Conservation (phyloP, 2,113 vertebrate species). For the Cheilinus undulatus region DNA sequence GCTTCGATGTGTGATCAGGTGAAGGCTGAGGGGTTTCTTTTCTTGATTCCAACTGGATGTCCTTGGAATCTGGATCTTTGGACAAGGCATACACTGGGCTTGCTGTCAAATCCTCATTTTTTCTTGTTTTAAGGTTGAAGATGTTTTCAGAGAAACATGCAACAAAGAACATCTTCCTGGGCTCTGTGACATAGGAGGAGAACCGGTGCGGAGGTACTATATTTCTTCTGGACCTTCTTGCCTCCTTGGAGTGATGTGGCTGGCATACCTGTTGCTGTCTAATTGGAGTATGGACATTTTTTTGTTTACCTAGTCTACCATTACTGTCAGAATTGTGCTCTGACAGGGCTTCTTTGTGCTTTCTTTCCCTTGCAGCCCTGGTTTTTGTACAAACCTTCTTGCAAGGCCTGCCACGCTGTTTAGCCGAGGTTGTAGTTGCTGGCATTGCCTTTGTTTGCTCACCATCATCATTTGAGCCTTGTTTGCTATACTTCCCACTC, state of each 20-base stretch:
- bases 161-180: constrained; percentile 82
- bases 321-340: constrained; percentile 21
- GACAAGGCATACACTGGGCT: constrained; percentile 60
- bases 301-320: constrained; percentile 10
- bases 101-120: constrained; percentile 69
- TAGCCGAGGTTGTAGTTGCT: background rate
- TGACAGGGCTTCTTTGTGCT: constrained; percentile 21
- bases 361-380: background rate
- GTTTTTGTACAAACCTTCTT: constrained; percentile 8
- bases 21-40: background rate
- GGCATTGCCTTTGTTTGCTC: constrained; percentile 11
- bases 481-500: constrained; percentile 21
- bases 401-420: background rate
- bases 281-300: background rate
- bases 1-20: constrained; percentile 7
- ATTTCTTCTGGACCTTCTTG: constrained; percentile 84
- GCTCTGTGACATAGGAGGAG: constrained; percentile 91
- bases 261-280: constrained; percentile 31
- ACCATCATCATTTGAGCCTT: background rate
- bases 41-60: constrained; percentile 16
- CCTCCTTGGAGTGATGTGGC: constrained; percentile 55
- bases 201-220: constrained; percentile 91
- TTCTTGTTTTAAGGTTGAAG: constrained; percentile 80
- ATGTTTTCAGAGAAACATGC: constrained; percentile 84
- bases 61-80: constrained; percentile 32